Evolutionary conservation across 2,888 invertebrate species (phyloP), one percentile per base, ranked within the genome.

Genomic region (Ditylenchus weischeri): DNA sequence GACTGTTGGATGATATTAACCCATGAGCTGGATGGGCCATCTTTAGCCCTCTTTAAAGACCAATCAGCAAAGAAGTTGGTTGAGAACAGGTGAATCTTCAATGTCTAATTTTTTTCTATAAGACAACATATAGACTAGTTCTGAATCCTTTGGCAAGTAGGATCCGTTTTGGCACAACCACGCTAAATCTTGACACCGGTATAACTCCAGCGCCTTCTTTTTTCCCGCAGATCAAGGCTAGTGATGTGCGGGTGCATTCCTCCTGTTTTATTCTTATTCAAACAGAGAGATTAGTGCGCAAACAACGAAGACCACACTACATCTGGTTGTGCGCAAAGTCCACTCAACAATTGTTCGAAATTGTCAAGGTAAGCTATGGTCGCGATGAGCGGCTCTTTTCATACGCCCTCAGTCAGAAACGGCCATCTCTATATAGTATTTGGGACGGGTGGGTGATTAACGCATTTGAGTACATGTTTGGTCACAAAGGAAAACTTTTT

Each of bases 111-210:
- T 54, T 21, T 2, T 7, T n/a, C 11, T 54, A 21, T 50, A 50
- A 50, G 29, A 29, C 13, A 64, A 7, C 13, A 0, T 65, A 29
- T 48, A 68, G 59, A 50, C 29, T 73, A 1, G 47, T 65, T 18
- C 35, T 73, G 7, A 38, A 38, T 11, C 35, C 36, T 19, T 64
- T 66, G 21, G 70, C 70, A n/a, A 69, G 62, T 35, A 59, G 66
- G 19, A 72, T 72, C 11, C 69, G 72, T 15, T 72, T 72, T 59
- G 72, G 72, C 13, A 71, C 72, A 49, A 75, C 73, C 19, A 47
- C 68, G 11, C 54, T 23, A 18, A 13, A 57, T 54, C 10, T 58
- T 11, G 15, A 54, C 2, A 23, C 54, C n/a, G 54, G 29, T 18
- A 11, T 13, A 1, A 21, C 54, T 6, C 23, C 23, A 54, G 15